phyloP scores from a whole-genome alignment of 2,113 vertebrate species.

The Oceanites oceanicus region DNA sequence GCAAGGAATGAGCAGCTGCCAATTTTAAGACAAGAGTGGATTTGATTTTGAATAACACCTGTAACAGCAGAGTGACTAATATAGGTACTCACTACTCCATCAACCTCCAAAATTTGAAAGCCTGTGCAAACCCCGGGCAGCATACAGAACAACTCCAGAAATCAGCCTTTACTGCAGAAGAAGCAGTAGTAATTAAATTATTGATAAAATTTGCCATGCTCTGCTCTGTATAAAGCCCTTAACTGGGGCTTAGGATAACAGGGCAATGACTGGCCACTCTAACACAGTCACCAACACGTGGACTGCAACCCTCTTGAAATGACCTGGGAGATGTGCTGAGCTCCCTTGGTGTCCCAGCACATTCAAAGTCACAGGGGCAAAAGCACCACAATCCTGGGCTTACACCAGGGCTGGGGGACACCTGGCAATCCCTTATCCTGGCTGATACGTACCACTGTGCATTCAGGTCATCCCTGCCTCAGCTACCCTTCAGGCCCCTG shows the following conservation, averaged over 20 bases:
- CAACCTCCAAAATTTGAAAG: background rate
- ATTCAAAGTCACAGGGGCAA: background rate
- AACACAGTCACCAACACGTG: background rate
- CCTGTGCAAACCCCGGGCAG: background rate
- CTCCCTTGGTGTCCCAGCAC: background rate
- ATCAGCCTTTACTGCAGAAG: background rate
- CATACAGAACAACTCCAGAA: background rate
- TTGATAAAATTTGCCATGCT: background rate
- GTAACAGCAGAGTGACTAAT: background rate
- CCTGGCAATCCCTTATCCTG: background rate
- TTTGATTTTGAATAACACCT: background rate
- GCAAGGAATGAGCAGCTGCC: background rate
- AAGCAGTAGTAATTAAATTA: too few species aligned
- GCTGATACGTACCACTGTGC: fast-evolving
- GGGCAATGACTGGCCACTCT: background rate
- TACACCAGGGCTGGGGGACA: background rate
- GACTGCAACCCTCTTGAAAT: background rate
- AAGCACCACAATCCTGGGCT: background rate
- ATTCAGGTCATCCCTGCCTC: background rate
- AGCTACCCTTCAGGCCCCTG: background rate
- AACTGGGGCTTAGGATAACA: background rate
- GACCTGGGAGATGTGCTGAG: background rate
- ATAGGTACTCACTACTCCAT: background rate
- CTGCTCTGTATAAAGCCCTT: background rate
- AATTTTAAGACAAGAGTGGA: background rate